Evolutionary conservation across 2,797 vertebrate species (phyloP).

Genomic region (Phrynocephalus forsythii): DNA sequence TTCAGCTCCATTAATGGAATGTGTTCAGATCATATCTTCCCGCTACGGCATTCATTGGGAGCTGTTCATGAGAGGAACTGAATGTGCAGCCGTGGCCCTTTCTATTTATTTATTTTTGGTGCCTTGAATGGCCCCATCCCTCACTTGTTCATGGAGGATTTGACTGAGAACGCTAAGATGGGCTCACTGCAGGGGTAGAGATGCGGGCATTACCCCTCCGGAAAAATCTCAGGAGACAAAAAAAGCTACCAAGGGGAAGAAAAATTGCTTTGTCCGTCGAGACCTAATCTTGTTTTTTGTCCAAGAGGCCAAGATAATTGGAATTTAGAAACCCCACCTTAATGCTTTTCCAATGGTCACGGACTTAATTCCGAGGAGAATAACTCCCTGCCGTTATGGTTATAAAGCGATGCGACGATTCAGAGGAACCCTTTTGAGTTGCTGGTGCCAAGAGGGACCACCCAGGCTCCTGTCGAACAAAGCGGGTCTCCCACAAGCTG

Average conservation of each 20-base stretch:
- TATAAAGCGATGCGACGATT: conserved; percentile 55
- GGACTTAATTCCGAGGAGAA: conserved; percentile 66
- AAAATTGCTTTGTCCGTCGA: conserved; percentile 51
- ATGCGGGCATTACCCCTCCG: conserved; percentile 12
- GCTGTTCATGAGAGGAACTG: neutral
- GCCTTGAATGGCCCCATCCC: neutral
- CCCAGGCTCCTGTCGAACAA: conserved; percentile 63
- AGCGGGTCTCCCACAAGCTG: conserved; percentile 42
- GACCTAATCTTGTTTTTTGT: conserved; percentile 65
- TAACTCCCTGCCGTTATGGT: conserved; percentile 69
- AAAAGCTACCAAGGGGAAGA: conserved; percentile 36
- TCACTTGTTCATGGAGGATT: conserved; percentile 36
- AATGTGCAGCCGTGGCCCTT: neutral
- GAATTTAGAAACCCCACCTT: conserved; percentile 58
- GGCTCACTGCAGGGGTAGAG: conserved; percentile 32
- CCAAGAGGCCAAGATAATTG: conserved; percentile 54
- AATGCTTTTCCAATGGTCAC: conserved; percentile 55
- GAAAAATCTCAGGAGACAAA: conserved; percentile 46
- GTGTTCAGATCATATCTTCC: neutral
- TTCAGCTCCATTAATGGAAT: neutral
- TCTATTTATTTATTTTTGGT: neutral
- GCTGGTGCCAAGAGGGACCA: conserved; percentile 49
- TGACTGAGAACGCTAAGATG: conserved; percentile 33
- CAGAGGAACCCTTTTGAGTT: conserved; percentile 63
- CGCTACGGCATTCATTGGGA: neutral